Evolutionary conservation across 1,140 invertebrate species (phyloP), one percentile per base, ranked within the genome.

Genomic region (Metopolophium dirhodum): DNA sequence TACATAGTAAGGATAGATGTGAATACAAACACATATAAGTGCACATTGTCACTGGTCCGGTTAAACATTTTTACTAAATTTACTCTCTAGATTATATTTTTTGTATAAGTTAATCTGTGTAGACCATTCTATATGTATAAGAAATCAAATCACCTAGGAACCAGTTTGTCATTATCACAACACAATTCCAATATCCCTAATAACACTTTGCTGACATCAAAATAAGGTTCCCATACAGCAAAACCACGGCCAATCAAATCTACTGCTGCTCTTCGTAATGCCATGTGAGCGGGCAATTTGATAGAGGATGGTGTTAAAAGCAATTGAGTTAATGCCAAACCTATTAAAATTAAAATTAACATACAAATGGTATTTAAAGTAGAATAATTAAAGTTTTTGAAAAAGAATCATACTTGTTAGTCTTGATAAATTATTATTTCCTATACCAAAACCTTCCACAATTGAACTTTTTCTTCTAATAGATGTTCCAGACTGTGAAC

Each of bases 211-310:
- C 98, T 99, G 88, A 99, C 98, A 95, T 99, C 99, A 41, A 99
- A 95, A 95, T 99, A 99, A 0, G 99, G 99, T 95, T 99, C 99
- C 99, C 99, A 99, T 0, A 99, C 98, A 0, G 98, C 98, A 95
- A 99, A 99, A 49, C 99, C 99, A 88, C 99, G 96, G 2, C 99
- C 98, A 94, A 99, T 97, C 88, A 99, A 96, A 96, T 99, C 99
- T 86, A 99, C 99, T 7, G 99, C 99, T 35, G 99, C 99, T 94
- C 99, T 95, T 35, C 99, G 96, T 49, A 99, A 96, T 1, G 98
- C 97, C 30, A 98, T 99, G 95, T 99, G 97, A 30, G 98, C 96
- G 1, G 98, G 98, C 93, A 99, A 95, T 94, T 97, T 97, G 4
- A 96, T 95, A 41, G 97, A 97, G 35, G 98, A 96, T 45, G 98